These are phyloP conservation scores for Lepus timidus DNA, from an alignment of 2,113 vertebrate genomes.

Conservation along the genomic window DNA sequence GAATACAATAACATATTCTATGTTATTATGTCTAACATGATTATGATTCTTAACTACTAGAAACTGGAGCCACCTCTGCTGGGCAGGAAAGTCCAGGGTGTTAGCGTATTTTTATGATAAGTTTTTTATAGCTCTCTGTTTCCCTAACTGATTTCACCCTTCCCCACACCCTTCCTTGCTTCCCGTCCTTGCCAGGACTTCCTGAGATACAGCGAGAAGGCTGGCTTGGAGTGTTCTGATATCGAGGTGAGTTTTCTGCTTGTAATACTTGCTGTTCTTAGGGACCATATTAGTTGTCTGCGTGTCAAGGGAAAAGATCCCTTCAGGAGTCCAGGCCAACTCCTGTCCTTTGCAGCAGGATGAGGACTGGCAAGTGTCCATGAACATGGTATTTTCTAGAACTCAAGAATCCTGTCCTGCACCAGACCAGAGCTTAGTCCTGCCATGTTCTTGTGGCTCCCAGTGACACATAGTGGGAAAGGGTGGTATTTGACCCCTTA, in stretches of 20 bases:
- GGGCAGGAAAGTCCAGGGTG: conserved; percentile 4
- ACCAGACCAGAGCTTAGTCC: background rate
- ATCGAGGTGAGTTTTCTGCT: conserved; percentile 91
- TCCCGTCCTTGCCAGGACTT: conserved; percentile 91
- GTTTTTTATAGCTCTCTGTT: conserved; percentile 5
- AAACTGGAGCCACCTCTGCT: background rate
- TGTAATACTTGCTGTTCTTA: background rate
- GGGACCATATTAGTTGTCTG: background rate
- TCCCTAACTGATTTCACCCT: conserved; percentile 48
- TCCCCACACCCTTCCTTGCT: background rate
- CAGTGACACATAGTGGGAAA: background rate
- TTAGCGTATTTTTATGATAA: background rate
- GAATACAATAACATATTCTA: background rate
- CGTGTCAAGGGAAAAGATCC: background rate
- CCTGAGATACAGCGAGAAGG: conserved; percentile 95
- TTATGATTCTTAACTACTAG: background rate
- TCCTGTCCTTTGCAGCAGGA: background rate
- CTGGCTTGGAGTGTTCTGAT: conserved; percentile 95
- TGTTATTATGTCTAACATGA: background rate
- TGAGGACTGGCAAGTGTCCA: background rate
- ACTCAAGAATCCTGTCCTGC: background rate
- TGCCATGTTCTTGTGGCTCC: background rate
- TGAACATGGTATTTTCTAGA: background rate
- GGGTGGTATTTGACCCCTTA: background rate
- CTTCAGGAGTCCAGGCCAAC: background rate